Conservation (phyloP, 2,797 vertebrate genomes). For the Malacoctenus gilli region DNA sequence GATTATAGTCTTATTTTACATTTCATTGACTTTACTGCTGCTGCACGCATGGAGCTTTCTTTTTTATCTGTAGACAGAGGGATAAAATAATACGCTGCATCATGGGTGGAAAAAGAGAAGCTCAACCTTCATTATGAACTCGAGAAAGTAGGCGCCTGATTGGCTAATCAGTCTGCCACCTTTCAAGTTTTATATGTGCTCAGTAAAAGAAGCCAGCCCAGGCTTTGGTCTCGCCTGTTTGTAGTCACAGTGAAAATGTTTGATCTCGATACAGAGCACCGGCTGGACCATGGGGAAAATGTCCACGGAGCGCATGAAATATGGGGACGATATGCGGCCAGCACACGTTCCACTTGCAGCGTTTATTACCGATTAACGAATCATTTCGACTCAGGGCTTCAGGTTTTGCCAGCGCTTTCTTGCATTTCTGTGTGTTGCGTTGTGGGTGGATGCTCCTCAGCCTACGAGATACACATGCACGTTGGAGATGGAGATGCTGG, state of each 20-base stretch:
- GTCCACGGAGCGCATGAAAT: conserved; percentile 18
- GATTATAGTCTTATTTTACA: conserved; percentile 49
- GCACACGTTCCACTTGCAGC: conserved; percentile 14
- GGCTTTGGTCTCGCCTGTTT: conserved; percentile 49
- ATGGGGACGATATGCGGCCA: conserved; percentile 7
- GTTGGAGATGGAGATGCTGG: conserved; percentile 72
- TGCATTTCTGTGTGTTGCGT: too few relatives aligned
- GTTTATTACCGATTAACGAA: too few relatives aligned
- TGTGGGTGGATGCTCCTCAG: conserved; percentile 45
- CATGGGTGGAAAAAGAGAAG: conserved; percentile 22
- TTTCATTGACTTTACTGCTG: conserved; percentile 49
- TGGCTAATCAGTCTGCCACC: conserved; percentile 38
- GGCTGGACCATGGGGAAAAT: conserved; percentile 25
- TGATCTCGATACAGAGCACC: conserved; percentile 55
- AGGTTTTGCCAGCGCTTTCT: conserved; percentile 3
- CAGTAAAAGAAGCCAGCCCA: conserved; percentile 39
- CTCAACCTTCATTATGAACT: conserved; percentile 13
- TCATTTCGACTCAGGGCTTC: too few relatives aligned
- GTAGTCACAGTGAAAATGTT: conserved; percentile 57
- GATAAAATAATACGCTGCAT: conserved; percentile 31
- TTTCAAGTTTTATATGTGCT: conserved; percentile 56
- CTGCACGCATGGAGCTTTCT: conserved; percentile 25
- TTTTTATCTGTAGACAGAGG: conserved; percentile 35
- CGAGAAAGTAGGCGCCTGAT: conserved; percentile 19
- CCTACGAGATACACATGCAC: conserved; percentile 50